Percentiles rank a stretch among this genome's conserved stretches.
Evolutionary conservation across 2,797 vertebrate species (phyloP).

Genomic region (Acestrorhynchus altus): DNA sequence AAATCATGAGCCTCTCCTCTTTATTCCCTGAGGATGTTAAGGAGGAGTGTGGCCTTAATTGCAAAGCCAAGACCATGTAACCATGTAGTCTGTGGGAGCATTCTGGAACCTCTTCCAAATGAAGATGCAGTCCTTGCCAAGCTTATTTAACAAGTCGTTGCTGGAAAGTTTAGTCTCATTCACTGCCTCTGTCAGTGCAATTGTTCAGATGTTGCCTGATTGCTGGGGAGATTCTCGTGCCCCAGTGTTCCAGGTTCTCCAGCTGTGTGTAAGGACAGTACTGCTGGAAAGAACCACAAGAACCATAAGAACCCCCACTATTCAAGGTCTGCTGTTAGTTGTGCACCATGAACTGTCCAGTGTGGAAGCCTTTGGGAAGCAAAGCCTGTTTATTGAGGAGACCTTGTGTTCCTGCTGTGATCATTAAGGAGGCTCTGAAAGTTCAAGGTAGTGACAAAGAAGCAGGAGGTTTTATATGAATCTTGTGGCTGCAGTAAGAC

Average conservation of each 20-base stretch:
- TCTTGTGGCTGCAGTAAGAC: background rate
- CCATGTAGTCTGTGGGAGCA: background rate
- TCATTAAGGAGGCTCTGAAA: background rate
- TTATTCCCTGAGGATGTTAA: background rate
- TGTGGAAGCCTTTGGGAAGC: background rate
- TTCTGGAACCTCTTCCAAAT: background rate
- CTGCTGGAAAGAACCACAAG: too few species aligned
- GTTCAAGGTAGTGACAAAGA: background rate
- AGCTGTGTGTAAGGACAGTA: too few species aligned
- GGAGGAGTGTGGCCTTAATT: background rate
- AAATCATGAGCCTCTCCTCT: background rate
- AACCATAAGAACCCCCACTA: too few species aligned
- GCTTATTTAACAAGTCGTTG: background rate
- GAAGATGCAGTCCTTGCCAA: background rate
- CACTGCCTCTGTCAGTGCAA: background rate
- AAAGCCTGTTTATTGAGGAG: background rate
- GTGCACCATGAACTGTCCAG: background rate
- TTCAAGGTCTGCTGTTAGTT: background rate
- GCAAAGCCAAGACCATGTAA: background rate
- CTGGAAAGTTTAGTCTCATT: background rate
- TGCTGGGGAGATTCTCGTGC: background rate
- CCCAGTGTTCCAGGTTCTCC: background rate
- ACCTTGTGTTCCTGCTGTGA: background rate
- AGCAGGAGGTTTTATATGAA: background rate
- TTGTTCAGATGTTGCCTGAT: background rate